Percentiles rank a stretch among this genome's conserved stretches.
These are phyloP conservation scores for Urosaurus nigricauda DNA, from an alignment of 2,797 vertebrate genomes.

Conservation along the genomic window DNA sequence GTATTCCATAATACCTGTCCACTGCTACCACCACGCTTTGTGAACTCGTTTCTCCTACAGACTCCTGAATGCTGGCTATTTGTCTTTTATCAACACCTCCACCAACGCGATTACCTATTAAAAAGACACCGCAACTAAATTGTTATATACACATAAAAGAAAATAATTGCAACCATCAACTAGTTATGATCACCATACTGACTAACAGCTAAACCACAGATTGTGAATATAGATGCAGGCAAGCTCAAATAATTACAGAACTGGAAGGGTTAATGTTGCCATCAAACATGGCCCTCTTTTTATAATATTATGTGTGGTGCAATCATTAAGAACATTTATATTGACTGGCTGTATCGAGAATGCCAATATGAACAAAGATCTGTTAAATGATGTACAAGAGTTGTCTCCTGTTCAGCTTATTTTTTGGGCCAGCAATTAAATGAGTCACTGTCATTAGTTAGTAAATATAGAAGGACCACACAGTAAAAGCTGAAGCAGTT, in stretches of 20 bases:
- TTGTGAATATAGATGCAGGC: background rate
- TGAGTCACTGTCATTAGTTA: background rate
- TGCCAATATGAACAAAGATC: conserved; percentile 11
- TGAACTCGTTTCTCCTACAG: conserved; percentile 95
- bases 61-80: conserved; percentile 96
- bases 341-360: conserved; percentile 15
- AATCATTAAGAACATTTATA: conserved; percentile 28
- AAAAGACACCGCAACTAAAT: background rate
- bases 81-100: conserved; percentile 91
- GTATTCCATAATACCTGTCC: conserved; percentile 84
- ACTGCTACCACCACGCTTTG: conserved; percentile 98
- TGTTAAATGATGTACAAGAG: background rate
- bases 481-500: conserved; percentile 11
- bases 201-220: background rate
- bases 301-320: background rate
- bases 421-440: conserved; percentile 29
- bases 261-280: background rate
- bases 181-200: background rate
- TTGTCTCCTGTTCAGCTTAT: conserved; percentile 27
- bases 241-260: background rate
- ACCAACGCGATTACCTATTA: conserved; percentile 91
- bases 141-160: background rate
- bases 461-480: background rate
- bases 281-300: background rate
- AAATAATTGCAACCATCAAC: background rate